Evolutionary conservation across 2,113 vertebrate species (phyloP).

Genomic region (Phrynosoma platyrhinos): DNA sequence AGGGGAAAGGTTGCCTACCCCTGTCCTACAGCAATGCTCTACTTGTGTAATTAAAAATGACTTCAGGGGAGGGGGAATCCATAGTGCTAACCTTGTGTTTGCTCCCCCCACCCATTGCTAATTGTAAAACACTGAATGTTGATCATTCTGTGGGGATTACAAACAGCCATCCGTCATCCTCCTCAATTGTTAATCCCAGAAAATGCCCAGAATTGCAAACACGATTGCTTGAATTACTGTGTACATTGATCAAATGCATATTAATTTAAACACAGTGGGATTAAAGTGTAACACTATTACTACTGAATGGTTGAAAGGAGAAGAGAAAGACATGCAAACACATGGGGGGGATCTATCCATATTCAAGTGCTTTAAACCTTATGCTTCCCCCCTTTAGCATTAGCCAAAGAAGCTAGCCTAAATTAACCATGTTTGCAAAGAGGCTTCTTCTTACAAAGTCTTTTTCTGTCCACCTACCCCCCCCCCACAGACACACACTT

Average conservation of each 20-base stretch:
- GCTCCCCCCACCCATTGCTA: slow-evolving; percentile 23
- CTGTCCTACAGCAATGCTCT: slow-evolving; percentile 24
- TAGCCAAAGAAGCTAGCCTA: too few species aligned
- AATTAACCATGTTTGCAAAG: too few species aligned
- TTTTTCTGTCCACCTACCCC: too few species aligned
- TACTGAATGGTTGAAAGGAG: slow-evolving; percentile 34
- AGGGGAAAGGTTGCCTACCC: too few species aligned
- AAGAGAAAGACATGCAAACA: not conserved
- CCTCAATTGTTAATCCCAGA: slow-evolving; percentile 32
- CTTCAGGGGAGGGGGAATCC: not conserved
- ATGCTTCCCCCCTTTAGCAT: too few species aligned
- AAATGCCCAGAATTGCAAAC: slow-evolving; percentile 32
- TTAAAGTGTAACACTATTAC: slow-evolving; percentile 43
- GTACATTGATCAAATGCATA: slow-evolving; percentile 54
- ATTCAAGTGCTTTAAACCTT: too few species aligned
- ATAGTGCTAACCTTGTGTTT: slow-evolving; percentile 3
- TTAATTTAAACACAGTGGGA: slow-evolving; percentile 61
- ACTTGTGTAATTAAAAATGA: slow-evolving; percentile 43
- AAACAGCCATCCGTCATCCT: not conserved
- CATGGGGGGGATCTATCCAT: too few species aligned
- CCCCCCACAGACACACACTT: too few species aligned
- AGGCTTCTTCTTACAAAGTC: too few species aligned
- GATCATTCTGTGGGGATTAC: slow-evolving; percentile 30
- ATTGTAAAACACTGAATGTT: slow-evolving; percentile 27
- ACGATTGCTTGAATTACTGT: slow-evolving; percentile 43